Percentiles rank a stretch among this genome's conserved stretches.
Evolutionary conservation across 2,797 vertebrate genomes (phyloP).

Genomic region (Calcarius lapponicus): DNA sequence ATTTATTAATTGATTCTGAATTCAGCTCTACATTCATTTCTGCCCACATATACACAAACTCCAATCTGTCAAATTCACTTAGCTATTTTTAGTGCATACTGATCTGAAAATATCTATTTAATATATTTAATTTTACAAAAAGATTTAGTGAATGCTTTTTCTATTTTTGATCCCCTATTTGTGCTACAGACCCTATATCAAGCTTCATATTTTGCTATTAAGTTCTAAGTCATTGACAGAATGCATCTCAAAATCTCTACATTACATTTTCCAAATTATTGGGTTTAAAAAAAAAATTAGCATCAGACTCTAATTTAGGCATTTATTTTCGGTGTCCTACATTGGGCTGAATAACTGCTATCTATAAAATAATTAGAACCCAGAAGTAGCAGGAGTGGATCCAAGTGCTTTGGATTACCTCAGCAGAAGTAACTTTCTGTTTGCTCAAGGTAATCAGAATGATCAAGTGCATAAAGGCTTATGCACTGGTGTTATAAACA

Average conservation of each 20-base stretch:
- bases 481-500: neutral
- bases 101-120: neutral
- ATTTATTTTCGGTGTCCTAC: neutral
- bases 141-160: neutral
- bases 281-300: neutral
- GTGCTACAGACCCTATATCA: neutral
- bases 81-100: neutral
- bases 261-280: neutral
- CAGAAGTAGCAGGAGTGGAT: neutral
- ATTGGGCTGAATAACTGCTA: neutral
- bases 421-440: neutral
- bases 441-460: neutral
- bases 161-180: neutral
- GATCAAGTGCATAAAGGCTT: neutral
- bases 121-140: neutral
- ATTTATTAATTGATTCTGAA: constrained; percentile 1
- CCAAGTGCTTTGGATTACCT: neutral
- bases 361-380: neutral
- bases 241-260: neutral
- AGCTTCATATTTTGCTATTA: neutral
- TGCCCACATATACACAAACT: neutral
- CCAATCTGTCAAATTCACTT: neutral
- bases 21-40: neutral
- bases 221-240: neutral
- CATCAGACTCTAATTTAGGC: neutral